Evolutionary conservation across 2,113 vertebrate species (phyloP).

Genomic region (Ibidorhyncha struthersii): DNA sequence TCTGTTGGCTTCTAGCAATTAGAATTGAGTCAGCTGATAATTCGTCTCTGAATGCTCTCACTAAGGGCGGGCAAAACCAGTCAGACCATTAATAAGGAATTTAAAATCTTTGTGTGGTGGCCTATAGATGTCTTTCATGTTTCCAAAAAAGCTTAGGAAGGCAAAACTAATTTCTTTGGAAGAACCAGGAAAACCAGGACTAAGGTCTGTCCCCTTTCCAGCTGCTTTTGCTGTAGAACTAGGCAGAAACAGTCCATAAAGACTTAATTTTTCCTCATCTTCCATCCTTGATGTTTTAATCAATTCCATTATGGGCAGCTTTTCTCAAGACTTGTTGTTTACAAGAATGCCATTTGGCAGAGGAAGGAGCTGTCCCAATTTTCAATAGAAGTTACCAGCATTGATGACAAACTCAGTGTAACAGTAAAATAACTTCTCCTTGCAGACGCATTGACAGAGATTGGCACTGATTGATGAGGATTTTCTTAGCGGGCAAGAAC

Average conservation of each 20-base stretch:
- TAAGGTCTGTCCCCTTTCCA: background rate
- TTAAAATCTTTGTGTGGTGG: background rate
- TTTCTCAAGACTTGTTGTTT: background rate
- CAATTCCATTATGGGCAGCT: background rate
- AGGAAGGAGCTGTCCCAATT: background rate
- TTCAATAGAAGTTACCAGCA: background rate
- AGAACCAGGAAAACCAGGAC: background rate
- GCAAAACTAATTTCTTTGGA: background rate
- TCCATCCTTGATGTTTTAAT: background rate
- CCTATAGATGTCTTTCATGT: background rate
- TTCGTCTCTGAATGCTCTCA: background rate
- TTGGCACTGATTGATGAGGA: background rate
- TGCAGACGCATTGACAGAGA: background rate
- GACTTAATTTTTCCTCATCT: background rate
- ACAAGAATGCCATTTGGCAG: background rate
- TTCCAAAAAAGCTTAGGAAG: background rate
- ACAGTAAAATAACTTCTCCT: background rate
- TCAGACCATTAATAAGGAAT: background rate
- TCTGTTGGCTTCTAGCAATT: background rate
- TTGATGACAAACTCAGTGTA: background rate
- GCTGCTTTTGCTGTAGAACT: background rate
- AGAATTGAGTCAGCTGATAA: background rate
- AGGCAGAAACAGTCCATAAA: background rate
- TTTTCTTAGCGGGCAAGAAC: background rate
- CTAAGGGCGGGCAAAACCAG: background rate